Evolutionary conservation across 2,797 vertebrate species (phyloP).

Genomic region (Phyllotis vaccarum): DNA sequence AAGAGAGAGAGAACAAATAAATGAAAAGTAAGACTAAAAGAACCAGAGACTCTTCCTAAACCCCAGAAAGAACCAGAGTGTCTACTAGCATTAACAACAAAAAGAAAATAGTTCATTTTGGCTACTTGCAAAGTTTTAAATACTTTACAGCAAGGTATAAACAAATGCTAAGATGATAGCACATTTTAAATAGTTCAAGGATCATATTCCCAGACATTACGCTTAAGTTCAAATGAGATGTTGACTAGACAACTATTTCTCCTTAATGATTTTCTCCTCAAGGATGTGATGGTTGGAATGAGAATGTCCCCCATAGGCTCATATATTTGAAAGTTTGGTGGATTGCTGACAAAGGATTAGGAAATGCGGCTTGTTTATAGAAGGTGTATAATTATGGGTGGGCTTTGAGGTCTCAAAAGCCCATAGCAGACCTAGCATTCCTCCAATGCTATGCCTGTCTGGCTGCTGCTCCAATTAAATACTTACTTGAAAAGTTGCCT

Average conservation of each 20-base stretch:
- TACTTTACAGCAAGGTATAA: not conserved
- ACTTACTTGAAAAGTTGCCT: not conserved
- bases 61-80: not conserved
- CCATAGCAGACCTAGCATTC: not conserved
- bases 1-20: no score
- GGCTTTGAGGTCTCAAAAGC: not conserved
- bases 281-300: not conserved
- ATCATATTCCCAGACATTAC: not conserved
- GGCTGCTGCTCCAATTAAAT: not conserved
- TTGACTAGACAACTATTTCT: not conserved
- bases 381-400: not conserved
- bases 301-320: not conserved
- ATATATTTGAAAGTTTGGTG: not conserved
- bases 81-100: not conserved
- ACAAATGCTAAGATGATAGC: not conserved
- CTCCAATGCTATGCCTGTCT: not conserved
- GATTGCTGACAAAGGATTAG: not conserved
- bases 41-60: not conserved
- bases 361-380: no score
- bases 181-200: not conserved
- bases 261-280: not conserved
- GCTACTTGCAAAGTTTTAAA: not conserved
- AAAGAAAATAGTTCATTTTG: no score
- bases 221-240: not conserved
- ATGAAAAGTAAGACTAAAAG: no score